A percentile compares a stretch with the other conserved stretches of the same genome.
Conservation (phyloP, 2,888 invertebrate genomes). For the Sinohyriopsis cumingii region DNA sequence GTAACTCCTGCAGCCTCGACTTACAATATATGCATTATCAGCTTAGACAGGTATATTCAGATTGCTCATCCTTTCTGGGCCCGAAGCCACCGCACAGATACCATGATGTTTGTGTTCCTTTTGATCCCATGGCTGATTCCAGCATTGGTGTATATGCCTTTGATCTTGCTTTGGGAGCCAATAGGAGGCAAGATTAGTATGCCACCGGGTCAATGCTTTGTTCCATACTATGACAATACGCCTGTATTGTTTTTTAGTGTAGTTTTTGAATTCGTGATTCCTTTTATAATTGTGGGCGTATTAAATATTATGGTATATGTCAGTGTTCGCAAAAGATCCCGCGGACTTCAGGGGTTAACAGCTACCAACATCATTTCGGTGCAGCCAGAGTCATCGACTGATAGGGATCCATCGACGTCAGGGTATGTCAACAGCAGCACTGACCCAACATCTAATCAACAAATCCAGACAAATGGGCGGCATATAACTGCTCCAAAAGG, state of each 20-base stretch:
- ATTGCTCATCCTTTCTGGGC: slow-evolving; percentile 34
- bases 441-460: no score
- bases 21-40: slow-evolving; percentile 48
- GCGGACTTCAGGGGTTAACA: no score
- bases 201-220: slow-evolving; percentile 31
- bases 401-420: neutral
- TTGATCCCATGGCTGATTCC: slow-evolving; percentile 44
- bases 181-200: slow-evolving; percentile 18
- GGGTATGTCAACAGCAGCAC: neutral
- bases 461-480: neutral
- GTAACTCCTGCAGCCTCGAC: slow-evolving; percentile 47
- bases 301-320: no score
- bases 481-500: neutral
- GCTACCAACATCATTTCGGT: neutral
- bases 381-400: neutral
- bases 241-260: slow-evolving; percentile 39
- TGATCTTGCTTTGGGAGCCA: neutral
- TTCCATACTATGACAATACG: slow-evolving; percentile 36
- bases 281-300: no score
- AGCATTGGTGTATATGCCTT: slow-evolving; percentile 4
- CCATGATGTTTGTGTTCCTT: slow-evolving; percentile 31
- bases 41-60: slow-evolving; percentile 35
- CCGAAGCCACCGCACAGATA: slow-evolving; percentile 27
- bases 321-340: no score
- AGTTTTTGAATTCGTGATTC: slow-evolving; percentile 37